These are phyloP conservation scores for Gerris buenoi DNA, from an alignment of 1,140 invertebrate species.

Conservation along the genomic window DNA sequence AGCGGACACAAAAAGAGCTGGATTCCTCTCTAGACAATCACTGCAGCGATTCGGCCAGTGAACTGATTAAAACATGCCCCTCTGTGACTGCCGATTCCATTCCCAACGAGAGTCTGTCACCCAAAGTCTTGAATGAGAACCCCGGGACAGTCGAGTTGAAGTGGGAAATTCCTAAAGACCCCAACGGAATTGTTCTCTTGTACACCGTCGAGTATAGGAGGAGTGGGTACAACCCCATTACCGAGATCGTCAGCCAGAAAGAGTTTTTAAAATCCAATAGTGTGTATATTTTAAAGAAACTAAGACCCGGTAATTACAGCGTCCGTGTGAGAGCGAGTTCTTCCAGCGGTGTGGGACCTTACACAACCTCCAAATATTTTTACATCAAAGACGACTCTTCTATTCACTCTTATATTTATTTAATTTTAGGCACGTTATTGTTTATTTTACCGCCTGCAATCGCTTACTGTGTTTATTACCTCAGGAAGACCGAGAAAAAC, in stretches of 20 bases:
- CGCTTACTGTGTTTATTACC: slow-evolving; percentile 13
- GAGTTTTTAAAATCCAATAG: not conserved
- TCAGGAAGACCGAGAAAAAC: slow-evolving; percentile 11
- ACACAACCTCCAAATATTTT: slow-evolving; percentile 12
- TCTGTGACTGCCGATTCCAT: slow-evolving; percentile 18
- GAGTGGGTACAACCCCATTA: not conserved
- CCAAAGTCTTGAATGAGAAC: slow-evolving; percentile 14
- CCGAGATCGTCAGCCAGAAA: not conserved
- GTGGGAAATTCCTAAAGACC: not conserved
- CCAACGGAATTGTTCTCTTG: not conserved
- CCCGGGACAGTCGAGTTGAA: not conserved
- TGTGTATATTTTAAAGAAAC: not conserved
- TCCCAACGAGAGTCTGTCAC: not conserved
- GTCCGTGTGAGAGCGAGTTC: slow-evolving; percentile 18
- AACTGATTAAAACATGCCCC: slow-evolving; percentile 16
- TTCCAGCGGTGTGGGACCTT: slow-evolving; percentile 18
- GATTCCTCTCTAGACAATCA: not conserved
- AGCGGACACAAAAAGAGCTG: slow-evolving; percentile 28
- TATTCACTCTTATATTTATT: slow-evolving; percentile 6
- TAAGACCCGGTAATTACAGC: slow-evolving; percentile 33
- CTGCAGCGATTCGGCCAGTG: slow-evolving; percentile 18
- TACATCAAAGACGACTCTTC: slow-evolving; percentile 12
- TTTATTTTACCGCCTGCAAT: not conserved
- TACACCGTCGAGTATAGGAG: not conserved
- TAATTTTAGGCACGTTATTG: slow-evolving; percentile 7